Evolutionary conservation across 2,888 invertebrate species (phyloP).

Genomic region (Mechanitis mazaeus): DNA sequence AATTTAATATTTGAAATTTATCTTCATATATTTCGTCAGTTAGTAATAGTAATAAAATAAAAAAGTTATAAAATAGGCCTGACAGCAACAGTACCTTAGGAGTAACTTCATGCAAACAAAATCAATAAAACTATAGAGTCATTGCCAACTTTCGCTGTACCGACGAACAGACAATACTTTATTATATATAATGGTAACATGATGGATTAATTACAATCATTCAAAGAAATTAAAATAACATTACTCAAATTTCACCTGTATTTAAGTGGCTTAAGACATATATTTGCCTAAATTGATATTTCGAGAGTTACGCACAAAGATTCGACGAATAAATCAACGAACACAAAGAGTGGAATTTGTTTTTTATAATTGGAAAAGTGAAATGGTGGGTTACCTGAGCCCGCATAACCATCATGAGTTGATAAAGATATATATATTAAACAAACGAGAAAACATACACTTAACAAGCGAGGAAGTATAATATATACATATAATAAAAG

Average conservation of each 20-base stretch:
- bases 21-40: too few relatives aligned
- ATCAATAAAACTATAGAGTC: neutral
- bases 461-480: too few relatives aligned
- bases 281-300: neutral
- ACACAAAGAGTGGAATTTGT: slow-evolving; percentile 25
- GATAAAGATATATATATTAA: too few relatives aligned
- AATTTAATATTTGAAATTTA: neutral
- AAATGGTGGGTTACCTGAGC: slow-evolving; percentile 24
- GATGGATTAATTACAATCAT: slow-evolving; percentile 38
- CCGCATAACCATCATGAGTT: slow-evolving; percentile 12
- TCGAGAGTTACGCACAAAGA: neutral
- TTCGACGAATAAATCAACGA: slow-evolving; percentile 25
- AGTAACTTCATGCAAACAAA: too few relatives aligned
- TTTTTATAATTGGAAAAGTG: slow-evolving; percentile 29
- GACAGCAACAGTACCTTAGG: too few relatives aligned
- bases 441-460: too few relatives aligned
- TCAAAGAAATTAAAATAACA: slow-evolving; percentile 6
- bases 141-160: slow-evolving; percentile 17
- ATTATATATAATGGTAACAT: slow-evolving; percentile 16
- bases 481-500: too few relatives aligned
- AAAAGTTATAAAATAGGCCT: neutral
- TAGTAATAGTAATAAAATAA: neutral
- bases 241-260: slow-evolving; percentile 13
- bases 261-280: slow-evolving; percentile 15
- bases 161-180: slow-evolving; percentile 12